Base-by-base conservation (phyloP, 2,113 vertebrate genomes). In the Ploceus nigricollis region DNA sequence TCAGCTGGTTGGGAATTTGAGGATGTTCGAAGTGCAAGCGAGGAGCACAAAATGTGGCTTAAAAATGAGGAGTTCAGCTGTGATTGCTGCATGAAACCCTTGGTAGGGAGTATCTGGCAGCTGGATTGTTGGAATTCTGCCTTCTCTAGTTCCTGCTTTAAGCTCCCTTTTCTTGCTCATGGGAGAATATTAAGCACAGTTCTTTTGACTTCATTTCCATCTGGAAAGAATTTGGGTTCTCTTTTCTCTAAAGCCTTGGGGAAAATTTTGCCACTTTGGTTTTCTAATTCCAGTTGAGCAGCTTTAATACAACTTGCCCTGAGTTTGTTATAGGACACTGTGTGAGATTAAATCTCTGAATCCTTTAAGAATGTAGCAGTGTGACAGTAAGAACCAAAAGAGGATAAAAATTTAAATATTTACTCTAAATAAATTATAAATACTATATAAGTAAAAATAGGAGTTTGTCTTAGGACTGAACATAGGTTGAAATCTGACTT, bases 371-470 rank as follows among this genome's bases (percentile, higher is more conserved):
- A 2, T 56, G 42, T 9, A 4, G 24, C 28, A 51, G 7, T 31
- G 45, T 50, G 63, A 20, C 14, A 37, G 42, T 57, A n/a, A 50
- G 40, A 20, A 10, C 15, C 4, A 5, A 25, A 78, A 56, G 11
- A 15, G 13, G 4, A 40, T 47, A 28, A 73, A 39, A 39, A 28
- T 4, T 31, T 8, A 31, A 60, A 13, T 54, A 35, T 30, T 53
- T 19, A 15, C 35, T 47, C 7, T 5, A 31, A 35, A 40, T 40
- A 35, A 35, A 40, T 53, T 7, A 30, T 10, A 40, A n/a, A 15
- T 39, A 15, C 2, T 24, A 7, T 1, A 1, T 8, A 44, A 73
- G 47, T 7, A 45, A 30, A 68, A 40, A 4, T 5, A 51, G 2
- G 2, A 11, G 11, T 24, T 13, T 42, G n/a, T 25, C 5, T 65